Evolutionary conservation across 2,113 vertebrate genomes (phyloP), one percentile per base, ranked within the genome.

Genomic region (Proterorhinus semilunaris): DNA sequence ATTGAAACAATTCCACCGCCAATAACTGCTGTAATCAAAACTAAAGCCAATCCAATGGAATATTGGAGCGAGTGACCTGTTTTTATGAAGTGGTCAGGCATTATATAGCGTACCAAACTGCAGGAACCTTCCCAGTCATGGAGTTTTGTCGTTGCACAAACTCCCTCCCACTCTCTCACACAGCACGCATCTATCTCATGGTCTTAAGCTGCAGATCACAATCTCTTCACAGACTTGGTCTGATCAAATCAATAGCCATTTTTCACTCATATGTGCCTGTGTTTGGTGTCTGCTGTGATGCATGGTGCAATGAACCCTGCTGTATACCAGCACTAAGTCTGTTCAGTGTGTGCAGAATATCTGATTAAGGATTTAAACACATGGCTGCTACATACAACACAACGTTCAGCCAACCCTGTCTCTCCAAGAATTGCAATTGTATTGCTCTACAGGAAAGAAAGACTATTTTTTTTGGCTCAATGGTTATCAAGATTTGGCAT

Each of bases 201-300:
- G 76, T 74, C 81, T 79, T 82, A 82, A 79, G 71, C 74, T 85
- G 69, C 74, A 69, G 86, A 79, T 68, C 80, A 72, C 4, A 67
- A 58, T 80, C 61, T 66, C 76, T 79, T 79, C 74, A 62, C 79
- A 71, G 74, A 62, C 44, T 78, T 68, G 78, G 76, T 81, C 78
- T 82, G 83, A 87, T 86, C 84, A 78, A 86, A 89, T 90, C 84
- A 17, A 87, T 89, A 80, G 65, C 68, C n/a, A 68, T 87, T 86
- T 80, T 75, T 79, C 77, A 72, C 63, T 72, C 71, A 46, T 67
- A 51, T 69, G 75, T 76, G 66, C 71, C 79, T 51, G 76, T 74
- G 62, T 77, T 53, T 73, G 6, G 10, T 78, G 75, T 77, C 77
- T 58, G 62, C 74, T 68, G 73, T 71, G 79, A 65, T 59, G 72